phyloP scores from a whole-genome alignment of 2,113 vertebrate species.

The Chaetodon trifascialis region DNA sequence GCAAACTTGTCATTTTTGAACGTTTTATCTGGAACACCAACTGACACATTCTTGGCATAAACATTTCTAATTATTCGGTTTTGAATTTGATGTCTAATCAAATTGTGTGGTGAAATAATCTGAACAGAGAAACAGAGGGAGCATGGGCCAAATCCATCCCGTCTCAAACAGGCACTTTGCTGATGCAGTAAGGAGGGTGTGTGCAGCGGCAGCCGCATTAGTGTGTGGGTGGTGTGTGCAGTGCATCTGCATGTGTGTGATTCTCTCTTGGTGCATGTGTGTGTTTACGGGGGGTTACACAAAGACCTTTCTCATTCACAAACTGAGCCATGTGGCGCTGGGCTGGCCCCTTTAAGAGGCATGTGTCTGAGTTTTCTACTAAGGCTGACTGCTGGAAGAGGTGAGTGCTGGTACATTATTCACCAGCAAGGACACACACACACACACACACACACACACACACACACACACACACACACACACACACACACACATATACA shows the following conservation, averaged over 20 bases:
- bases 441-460: slow-evolving; percentile 65
- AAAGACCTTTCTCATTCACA: slow-evolving; percentile 72
- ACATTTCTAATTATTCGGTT: slow-evolving; percentile 44
- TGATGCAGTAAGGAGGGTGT: slow-evolving; percentile 66
- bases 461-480: too few species aligned
- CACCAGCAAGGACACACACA: slow-evolving; percentile 68
- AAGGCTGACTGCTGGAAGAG: slow-evolving; percentile 71
- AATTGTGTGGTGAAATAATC: slow-evolving; percentile 42
- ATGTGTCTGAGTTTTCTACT: slow-evolving; percentile 70
- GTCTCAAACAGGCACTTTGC: slow-evolving; percentile 58
- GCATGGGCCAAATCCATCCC: slow-evolving; percentile 40
- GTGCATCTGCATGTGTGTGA: slow-evolving; percentile 46
- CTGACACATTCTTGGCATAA: slow-evolving; percentile 31
- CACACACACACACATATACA: slow-evolving; percentile 43
- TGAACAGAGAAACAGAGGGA: slow-evolving; percentile 23
- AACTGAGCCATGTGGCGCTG: slow-evolving; percentile 68
- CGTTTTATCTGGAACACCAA: slow-evolving; percentile 31
- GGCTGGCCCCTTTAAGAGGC: slow-evolving; percentile 71
- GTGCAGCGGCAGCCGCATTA: slow-evolving; percentile 57
- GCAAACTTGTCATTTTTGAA: slow-evolving; percentile 33
- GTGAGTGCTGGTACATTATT: slow-evolving; percentile 78
- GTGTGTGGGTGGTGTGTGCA: slow-evolving; percentile 64
- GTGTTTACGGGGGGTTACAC: slow-evolving; percentile 25
- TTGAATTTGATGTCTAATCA: slow-evolving; percentile 47
- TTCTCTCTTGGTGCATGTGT: neutral